Base-by-base conservation (phyloP, 2,888 invertebrate species). In the Meandrusa payeni region DNA sequence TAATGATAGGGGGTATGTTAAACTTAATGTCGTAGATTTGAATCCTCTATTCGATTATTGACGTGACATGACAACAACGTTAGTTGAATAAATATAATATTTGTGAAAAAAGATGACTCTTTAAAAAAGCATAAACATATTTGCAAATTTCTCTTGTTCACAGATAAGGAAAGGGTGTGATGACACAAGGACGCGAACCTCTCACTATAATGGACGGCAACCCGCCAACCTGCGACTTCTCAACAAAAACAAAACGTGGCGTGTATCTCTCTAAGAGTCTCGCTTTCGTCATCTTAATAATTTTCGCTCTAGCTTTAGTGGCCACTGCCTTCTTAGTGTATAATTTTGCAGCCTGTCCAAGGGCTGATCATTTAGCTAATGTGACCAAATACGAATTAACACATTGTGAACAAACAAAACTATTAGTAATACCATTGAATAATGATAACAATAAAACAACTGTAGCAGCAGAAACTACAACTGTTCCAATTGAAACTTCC, bases 241-340 rank as follows among this genome's bases (percentile, higher is more conserved):
- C 92, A 32, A 91, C 90, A 29, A 90, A 90, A 63, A 76, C 85
- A 28, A 89, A 87, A 49, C 86, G 89, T 36, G 92, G 92, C 12
- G 89, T 92, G 53, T 90, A 90, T 60, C 72, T 95, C 37, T 92
- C 93, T 12, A 90, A 90, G 54, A 90, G 91, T 47, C 89, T 93
- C 6, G 89, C 90, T 2, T 76, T 91, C 32, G 77, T 94, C 9
- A 72, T 94, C 29, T 83, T 89, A 2, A 76, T 91, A 24, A 88
- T 93, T 48, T 93, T 94, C 64, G 66, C 91, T 1, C 82, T 91
- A 51, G 91, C 91, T 4, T 69, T 94, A 33, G 86, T 94, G 13
- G 91, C 91, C 27, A 93, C 93, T 1, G 93, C 93, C 3, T 89
- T 95, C 19, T 76, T 95, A 52, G 94, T 94, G 11, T 94, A 94